Conservation (phyloP, 2,113 vertebrate species). For the Willisornis vidua region DNA sequence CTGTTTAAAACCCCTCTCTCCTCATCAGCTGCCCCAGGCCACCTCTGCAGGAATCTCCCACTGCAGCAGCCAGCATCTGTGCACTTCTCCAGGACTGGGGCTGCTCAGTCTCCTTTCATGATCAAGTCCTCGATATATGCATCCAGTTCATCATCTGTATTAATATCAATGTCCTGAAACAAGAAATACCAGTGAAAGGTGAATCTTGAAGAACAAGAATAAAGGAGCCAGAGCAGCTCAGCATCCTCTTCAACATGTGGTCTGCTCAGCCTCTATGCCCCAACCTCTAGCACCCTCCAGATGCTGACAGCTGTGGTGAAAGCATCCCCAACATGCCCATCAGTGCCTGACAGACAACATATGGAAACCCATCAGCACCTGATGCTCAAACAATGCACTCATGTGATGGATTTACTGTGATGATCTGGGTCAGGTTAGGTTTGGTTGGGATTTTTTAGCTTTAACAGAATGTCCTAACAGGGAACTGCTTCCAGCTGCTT, state of each 20-base stretch:
- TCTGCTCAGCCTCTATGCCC: neutral
- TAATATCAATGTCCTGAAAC: conserved; percentile 96
- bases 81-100: neutral
- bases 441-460: neutral
- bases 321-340: neutral
- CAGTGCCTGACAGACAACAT: neutral
- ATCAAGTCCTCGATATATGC: conserved; percentile 98
- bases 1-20: neutral
- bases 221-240: neutral
- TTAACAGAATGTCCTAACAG: neutral
- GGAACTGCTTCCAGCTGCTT: neutral
- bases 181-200: conserved; percentile 11
- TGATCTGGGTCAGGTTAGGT: neutral
- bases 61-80: neutral
- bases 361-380: neutral
- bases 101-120: conserved; percentile 88
- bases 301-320: neutral
- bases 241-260: neutral
- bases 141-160: conserved; percentile 96
- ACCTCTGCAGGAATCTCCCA: neutral
- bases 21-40: neutral
- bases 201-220: neutral
- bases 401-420: neutral
- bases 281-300: neutral
- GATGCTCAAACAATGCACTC: neutral